Evolutionary conservation across 1,140 invertebrate genomes (phyloP), one percentile per base, ranked within the genome.

Genomic region (Callitettix versicolor): DNA sequence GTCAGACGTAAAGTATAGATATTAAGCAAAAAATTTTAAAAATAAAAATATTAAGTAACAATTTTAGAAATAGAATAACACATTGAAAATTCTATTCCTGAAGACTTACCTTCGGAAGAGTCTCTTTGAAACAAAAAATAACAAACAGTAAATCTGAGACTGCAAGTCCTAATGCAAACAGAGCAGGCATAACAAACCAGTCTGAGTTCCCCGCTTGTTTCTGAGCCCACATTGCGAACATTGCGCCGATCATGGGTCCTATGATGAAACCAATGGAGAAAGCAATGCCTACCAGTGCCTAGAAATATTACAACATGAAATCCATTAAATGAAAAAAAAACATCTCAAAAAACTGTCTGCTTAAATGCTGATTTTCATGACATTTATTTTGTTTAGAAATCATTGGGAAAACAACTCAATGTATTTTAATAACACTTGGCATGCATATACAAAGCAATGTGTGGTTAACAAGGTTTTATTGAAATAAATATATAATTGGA

Each of bases 211-310:
- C 54, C 1, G 46, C 33, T 36, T 64, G 60, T 69, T 73, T 58
- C 41, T 66, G 66, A 1, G 84, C 81, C 70, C 78, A 82, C 60
- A 79, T 77, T 1, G 93, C 85, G 73, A 98, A 96, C 63, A 82
- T 73, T 9, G 94, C 96, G 17, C 95, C 95, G 64, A 98, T 91
- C 64, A 93, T 74, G 20, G 95, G 96, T 0, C 96, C 95, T 58
- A 97, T 72, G 59, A 98, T 90, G 71, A 99, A 99, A 14, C 94
- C 95, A 53, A 99, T 72, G 0, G 95, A 98, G 74, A 99, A 99
- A 4, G 95, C 93, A 64, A 97, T 84, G 14, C 96, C 96, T 56
- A 99, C 86, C 26, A 98, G 69, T 15, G 96, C 95, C 91, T 94
- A 72, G 61, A 81, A 79, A 67, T 60, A 64, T 66, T 56, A 61